Conservation (phyloP, 2,797 vertebrate species). For the Sternotherus odoratus region DNA sequence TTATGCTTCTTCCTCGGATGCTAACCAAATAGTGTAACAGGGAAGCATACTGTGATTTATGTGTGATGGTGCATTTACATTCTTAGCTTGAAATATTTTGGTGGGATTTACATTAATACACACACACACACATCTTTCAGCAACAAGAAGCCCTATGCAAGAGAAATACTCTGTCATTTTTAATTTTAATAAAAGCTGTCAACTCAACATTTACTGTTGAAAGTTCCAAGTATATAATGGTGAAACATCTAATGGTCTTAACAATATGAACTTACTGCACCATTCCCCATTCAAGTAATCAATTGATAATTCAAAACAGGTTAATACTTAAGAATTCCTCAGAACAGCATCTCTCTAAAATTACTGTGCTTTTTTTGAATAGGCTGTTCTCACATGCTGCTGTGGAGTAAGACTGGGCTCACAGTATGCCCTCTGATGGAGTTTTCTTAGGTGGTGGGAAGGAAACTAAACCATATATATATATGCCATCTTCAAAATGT, state of each 20-base stretch:
- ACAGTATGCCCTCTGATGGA: background rate
- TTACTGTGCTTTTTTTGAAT: background rate
- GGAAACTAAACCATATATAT: rapidly evolving
- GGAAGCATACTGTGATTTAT: background rate
- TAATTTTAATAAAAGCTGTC: background rate
- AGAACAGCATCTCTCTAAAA: background rate
- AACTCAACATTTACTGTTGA: background rate
- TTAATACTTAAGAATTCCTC: background rate
- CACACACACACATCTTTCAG: background rate
- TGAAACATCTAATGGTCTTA: background rate
- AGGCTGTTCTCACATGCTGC: background rate
- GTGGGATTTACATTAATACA: background rate
- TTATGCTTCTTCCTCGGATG: background rate
- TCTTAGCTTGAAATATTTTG: constrained; percentile 27
- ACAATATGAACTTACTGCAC: rapidly evolving
- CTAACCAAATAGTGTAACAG: background rate
- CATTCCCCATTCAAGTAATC: background rate
- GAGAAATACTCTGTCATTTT: background rate
- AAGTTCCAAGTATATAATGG: background rate
- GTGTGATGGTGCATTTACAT: background rate
- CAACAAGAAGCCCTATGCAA: background rate
- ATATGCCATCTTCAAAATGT: background rate
- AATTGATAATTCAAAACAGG: background rate
- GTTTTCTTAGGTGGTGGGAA: background rate
- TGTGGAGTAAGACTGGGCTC: background rate